Conservation (phyloP, 1,140 invertebrate genomes). For the Halictus rubicundus region DNA sequence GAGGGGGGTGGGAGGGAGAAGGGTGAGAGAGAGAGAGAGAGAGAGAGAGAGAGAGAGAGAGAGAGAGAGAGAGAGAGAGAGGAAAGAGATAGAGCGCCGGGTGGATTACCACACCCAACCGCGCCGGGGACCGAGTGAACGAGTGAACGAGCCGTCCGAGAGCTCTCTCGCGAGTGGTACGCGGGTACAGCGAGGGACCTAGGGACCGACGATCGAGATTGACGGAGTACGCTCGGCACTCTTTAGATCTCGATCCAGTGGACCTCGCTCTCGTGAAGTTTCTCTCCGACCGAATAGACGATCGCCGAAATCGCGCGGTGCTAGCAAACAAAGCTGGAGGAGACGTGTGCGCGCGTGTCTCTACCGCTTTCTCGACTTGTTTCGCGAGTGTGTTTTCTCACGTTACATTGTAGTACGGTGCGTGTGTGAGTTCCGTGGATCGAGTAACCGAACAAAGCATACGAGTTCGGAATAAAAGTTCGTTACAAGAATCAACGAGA, state of each 20-base stretch:
- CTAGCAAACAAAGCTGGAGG: slow-evolving; percentile 26
- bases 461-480: no score
- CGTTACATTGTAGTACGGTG: slow-evolving; percentile 33
- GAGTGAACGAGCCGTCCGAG: slow-evolving; percentile 58
- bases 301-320: slow-evolving; percentile 25
- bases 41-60: no score
- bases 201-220: slow-evolving; percentile 40
- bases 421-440: slow-evolving; percentile 8
- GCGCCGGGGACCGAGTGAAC: slow-evolving; percentile 72
- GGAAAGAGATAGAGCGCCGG: slow-evolving; percentile 68
- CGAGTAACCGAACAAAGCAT: neutral
- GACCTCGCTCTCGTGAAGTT: slow-evolving; percentile 27
- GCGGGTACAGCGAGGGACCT: slow-evolving; percentile 43
- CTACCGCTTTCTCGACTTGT: slow-evolving; percentile 48
- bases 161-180: slow-evolving; percentile 57
- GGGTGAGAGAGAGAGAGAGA: slow-evolving; percentile 29
- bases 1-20: slow-evolving; percentile 35
- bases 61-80: no score
- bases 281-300: neutral
- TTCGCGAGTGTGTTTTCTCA: slow-evolving; percentile 40
- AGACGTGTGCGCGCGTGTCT: slow-evolving; percentile 35
- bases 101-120: slow-evolving; percentile 81
- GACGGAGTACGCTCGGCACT: slow-evolving; percentile 38
- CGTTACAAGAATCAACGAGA: neutral
- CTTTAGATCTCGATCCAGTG: slow-evolving; percentile 39